Base-by-base conservation (phyloP, 1,140 invertebrate genomes). In the Drosophila repleta region DNA sequence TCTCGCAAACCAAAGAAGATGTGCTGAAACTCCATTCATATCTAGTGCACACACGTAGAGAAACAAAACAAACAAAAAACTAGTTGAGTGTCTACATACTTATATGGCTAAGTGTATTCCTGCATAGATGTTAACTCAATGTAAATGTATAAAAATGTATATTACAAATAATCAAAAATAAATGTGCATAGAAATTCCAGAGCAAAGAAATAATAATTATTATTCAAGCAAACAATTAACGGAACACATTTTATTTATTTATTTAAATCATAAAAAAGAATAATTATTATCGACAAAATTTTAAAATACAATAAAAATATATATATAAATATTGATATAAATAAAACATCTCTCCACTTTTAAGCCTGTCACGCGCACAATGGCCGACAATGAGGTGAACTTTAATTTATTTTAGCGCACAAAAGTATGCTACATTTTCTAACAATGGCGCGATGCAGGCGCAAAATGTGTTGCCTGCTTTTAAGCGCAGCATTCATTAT, bases 111-210 rank as follows among this genome's bases (percentile, higher is more conserved):
- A 18, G 13, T 79, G 76, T 71, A 62, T 56, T 65, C 11, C 52
- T 77, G 63, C 11, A 32, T 76, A 67, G 56, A 56, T 82, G 70
- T 74, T 56, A 26, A 67, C 56, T 72, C 53, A 51, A 61, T 77
- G 63, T 76, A 70, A 58, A 64, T 62, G 60, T 53, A 77, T 61
- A 67, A 57, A 87, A 88, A 72, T 83, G 57, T 81, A 78, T 66
- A 35, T 71, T 81, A 68, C 64, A 49, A 21, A 20, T 77, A 58
- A 39, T 29, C 52, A 20, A 43, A 58, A 74, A 64, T 69, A 57
- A 74, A 70, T 69, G 57, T 74, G 52, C 43, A 57, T 57, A 65
- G 62, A 51, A 49, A 56, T 70, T 43, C 39, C 39, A 41, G 13
- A 41, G 13, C 6, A 39, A 43, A 18, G n/a, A 49, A 49, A 15